Evolutionary conservation across 2,113 vertebrate genomes (phyloP).

Genomic region (Oncorhynchus masou): DNA sequence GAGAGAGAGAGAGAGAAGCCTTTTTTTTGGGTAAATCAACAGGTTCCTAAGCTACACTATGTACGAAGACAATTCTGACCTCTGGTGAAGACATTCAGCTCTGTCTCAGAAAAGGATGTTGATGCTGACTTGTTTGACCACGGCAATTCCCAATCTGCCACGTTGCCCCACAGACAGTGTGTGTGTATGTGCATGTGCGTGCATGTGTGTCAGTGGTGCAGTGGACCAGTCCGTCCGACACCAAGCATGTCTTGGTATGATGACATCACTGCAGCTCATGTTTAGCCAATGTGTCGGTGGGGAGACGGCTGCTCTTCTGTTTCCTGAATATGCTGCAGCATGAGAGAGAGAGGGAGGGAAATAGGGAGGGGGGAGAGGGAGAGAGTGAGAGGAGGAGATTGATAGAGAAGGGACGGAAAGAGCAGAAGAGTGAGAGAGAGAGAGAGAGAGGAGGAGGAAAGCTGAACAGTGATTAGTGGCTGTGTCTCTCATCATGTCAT

Average conservation of each 20-base stretch:
- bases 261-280: constrained; percentile 41
- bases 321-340: constrained; percentile 14
- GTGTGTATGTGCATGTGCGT: background rate
- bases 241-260: constrained; percentile 22
- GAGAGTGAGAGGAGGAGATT: background rate
- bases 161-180: background rate
- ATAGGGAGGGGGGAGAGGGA: background rate
- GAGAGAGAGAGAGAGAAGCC: too few species aligned
- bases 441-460: background rate
- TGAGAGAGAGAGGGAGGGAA: background rate
- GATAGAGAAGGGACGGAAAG: constrained; percentile 4
- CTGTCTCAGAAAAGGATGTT: too few species aligned
- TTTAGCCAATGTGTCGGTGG: constrained; percentile 17
- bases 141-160: background rate
- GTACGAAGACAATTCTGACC: background rate
- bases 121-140: background rate
- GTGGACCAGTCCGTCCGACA: background rate
- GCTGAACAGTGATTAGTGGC: background rate
- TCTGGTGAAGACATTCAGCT: too few species aligned
- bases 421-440: background rate
- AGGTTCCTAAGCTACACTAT: background rate
- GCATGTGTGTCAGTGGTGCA: constrained; percentile 6
- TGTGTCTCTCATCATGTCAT: background rate
- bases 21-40: background rate
- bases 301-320: constrained; percentile 21